Evolutionary conservation across 2,113 vertebrate species (phyloP).

Genomic region (Sprattus sprattus): DNA sequence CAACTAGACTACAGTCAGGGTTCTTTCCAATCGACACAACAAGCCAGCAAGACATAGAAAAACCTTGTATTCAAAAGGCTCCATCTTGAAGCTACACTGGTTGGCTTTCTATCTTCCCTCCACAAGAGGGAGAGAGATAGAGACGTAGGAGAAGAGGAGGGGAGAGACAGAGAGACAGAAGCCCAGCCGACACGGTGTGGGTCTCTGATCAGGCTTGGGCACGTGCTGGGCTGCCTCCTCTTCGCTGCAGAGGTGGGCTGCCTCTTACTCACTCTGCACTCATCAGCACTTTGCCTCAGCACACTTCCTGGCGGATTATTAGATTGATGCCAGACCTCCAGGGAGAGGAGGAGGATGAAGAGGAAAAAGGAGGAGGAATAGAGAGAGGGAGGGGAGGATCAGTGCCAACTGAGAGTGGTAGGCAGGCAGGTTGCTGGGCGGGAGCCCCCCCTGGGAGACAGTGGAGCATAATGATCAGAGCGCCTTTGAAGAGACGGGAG

Average conservation of each 20-base stretch:
- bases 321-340: slow-evolving; percentile 24
- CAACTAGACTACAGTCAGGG: neutral
- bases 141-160: neutral
- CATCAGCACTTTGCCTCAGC: slow-evolving; percentile 72
- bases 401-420: slow-evolving; percentile 29
- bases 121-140: slow-evolving; percentile 1
- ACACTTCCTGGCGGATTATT: slow-evolving; percentile 66
- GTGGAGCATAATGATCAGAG: slow-evolving; percentile 58
- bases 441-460: slow-evolving; percentile 54
- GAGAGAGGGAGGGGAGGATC: slow-evolving; percentile 37
- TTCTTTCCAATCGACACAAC: neutral
- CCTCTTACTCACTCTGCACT: slow-evolving; percentile 58
- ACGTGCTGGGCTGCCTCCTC: neutral
- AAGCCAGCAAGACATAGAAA: neutral
- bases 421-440: slow-evolving; percentile 3
- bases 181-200: neutral
- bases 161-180: neutral
- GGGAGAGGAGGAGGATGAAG: slow-evolving; percentile 59
- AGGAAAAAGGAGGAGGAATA: slow-evolving; percentile 33
- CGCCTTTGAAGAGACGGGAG: slow-evolving; percentile 53
- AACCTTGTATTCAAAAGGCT: neutral
- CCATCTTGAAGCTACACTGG: neutral
- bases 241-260: slow-evolving; percentile 3
- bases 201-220: neutral
- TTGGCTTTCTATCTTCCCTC: neutral